phyloP scores from a whole-genome alignment of 1,140 invertebrate genomes.

The Solenopsis fugax region DNA sequence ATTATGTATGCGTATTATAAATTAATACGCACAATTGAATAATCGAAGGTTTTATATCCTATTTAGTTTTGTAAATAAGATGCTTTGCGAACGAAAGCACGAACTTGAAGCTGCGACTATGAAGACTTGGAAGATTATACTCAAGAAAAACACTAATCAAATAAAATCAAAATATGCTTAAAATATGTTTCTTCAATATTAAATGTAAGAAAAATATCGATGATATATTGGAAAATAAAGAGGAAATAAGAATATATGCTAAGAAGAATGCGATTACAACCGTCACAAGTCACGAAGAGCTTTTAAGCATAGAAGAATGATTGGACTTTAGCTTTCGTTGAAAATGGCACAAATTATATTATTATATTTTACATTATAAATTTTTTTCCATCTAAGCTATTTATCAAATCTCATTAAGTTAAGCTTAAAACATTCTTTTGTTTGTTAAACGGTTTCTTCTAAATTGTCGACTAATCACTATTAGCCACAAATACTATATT shows the following conservation, averaged over 20 bases:
- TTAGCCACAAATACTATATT: neutral
- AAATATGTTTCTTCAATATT: conserved; percentile 7
- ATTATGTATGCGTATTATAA: conserved; percentile 9
- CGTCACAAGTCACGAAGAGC: too few relatives aligned
- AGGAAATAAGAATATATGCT: too few relatives aligned
- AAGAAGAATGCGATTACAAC: too few relatives aligned
- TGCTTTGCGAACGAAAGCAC: neutral
- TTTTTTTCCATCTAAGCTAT: neutral
- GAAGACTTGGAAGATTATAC: conserved; percentile 18
- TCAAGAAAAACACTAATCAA: neutral
- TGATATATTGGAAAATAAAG: too few relatives aligned
- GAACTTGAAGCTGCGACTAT: neutral
- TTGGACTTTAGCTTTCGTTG: too few relatives aligned
- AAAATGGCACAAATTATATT: too few relatives aligned
- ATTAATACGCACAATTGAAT: conserved; percentile 27
- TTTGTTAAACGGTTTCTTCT: neutral
- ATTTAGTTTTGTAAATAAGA: conserved; percentile 14
- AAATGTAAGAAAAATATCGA: too few relatives aligned
- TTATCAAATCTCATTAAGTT: neutral
- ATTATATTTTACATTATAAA: neutral
- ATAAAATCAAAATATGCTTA: conserved; percentile 1
- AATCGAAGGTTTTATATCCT: neutral
- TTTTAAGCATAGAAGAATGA: too few relatives aligned
- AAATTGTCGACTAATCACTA: conserved; percentile 2
- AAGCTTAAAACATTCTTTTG: neutral